Evolutionary conservation across 2,888 invertebrate genomes (phyloP).

Genomic region (Ochlodes sylvanus): DNA sequence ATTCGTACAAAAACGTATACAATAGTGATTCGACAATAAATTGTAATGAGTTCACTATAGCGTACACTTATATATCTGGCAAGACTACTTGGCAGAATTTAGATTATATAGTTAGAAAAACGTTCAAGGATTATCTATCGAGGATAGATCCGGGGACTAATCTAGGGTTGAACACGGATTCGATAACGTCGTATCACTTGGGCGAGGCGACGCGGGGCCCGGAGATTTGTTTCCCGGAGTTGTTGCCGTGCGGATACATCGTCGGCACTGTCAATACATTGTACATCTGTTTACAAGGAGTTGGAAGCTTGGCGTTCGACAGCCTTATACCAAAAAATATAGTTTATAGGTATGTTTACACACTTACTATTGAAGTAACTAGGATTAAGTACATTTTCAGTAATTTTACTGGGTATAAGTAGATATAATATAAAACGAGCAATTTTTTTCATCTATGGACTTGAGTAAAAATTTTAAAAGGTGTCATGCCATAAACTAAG

Average conservation of each 20-base stretch:
- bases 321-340: slow-evolving; percentile 98
- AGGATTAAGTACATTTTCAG: too few species aligned
- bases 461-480: too few species aligned
- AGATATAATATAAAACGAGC: too few species aligned
- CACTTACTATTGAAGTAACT: not conserved
- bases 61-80: slow-evolving; percentile 94
- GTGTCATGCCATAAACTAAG: too few species aligned
- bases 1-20: slow-evolving; percentile 79
- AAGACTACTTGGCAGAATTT: slow-evolving; percentile 98
- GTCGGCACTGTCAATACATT: slow-evolving; percentile 94
- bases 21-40: slow-evolving; percentile 83
- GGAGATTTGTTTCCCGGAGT: slow-evolving; percentile 93
- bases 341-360: slow-evolving; percentile 90
- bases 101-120: slow-evolving; percentile 95
- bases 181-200: slow-evolving; percentile 96
- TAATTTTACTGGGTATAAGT: too few species aligned
- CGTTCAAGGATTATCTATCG: slow-evolving; percentile 97
- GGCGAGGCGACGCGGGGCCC: slow-evolving; percentile 94
- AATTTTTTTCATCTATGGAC: too few species aligned
- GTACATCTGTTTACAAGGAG: slow-evolving; percentile 95
- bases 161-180: slow-evolving; percentile 93
- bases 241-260: slow-evolving; percentile 97
- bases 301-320: slow-evolving; percentile 95
- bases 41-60: slow-evolving; percentile 92
- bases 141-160: slow-evolving; percentile 97